Base-by-base conservation (phyloP, 2,888 invertebrate species). In the Choristoneura rosaceana region DNA sequence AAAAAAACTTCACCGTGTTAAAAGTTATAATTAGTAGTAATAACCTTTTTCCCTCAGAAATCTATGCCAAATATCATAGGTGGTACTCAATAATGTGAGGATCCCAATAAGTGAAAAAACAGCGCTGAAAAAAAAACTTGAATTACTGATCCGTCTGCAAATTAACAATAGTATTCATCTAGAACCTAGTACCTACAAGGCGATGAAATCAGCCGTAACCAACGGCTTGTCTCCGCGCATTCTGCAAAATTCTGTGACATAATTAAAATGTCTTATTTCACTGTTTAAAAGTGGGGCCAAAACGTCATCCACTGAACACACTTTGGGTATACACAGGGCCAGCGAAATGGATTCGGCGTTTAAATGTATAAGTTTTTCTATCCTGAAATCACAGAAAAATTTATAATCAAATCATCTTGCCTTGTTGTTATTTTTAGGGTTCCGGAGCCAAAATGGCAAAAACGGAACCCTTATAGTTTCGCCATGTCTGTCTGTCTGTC, bases 261-360 rank as follows among this genome's bases (percentile, higher is more conserved):
- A 81, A 25, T 74, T 15, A n/a, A 83, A 77, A 1, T 80, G 80
- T 3, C 76, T 15, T 2, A 33, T 69, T 15, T 80, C 76, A 4
- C 78, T 34, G 47, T 81, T 81, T 58, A 79, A 76, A 0, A 80
- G 60, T 0, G 80, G 62, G 0, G 77, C 78, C 0, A 75, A 69
- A 33, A 84, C 62, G 0, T 79, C 81, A 66, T 82, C 78, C 10
- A 82, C 78, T 0, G 82, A 77, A 69, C 86, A 86, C 10, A 81
- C 66, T 58, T 80, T 82, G 0, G 86, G 86, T n/a, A 86, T 76
- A 63, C 86, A 86, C 5, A 83, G 74, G 14, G 81, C 82, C 10
- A 84, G 43, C 58, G 70, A 64, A 12, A 78, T 73, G n/a, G 60
- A 41, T 15, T 41, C 3, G n/a, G 65, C 66, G 14, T 60, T 50